Conservation (phyloP, 2,797 vertebrate genomes). For the Fundulus diaphanus region DNA sequence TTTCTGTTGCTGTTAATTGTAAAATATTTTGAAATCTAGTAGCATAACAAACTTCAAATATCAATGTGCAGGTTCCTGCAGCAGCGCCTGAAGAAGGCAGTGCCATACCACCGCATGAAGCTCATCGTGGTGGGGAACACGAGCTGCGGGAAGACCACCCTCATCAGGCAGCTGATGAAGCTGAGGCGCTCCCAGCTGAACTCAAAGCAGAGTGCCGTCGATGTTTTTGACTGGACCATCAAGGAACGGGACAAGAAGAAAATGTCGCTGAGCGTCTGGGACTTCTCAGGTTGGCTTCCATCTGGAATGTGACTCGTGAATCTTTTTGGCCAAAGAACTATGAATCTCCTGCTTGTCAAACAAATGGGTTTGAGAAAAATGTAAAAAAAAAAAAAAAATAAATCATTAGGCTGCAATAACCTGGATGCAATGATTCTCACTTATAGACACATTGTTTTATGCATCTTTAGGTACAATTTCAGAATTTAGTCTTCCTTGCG, state of each 20-base stretch:
- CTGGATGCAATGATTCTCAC: neutral
- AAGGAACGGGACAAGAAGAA: slow-evolving; percentile 86
- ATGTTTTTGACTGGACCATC: slow-evolving; percentile 90
- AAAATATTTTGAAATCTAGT: neutral
- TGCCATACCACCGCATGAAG: slow-evolving; percentile 95
- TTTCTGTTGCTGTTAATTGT: neutral
- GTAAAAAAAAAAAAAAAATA: no score
- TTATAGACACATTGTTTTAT: no score
- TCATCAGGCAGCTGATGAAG: slow-evolving; percentile 92
- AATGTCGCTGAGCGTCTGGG: slow-evolving; percentile 94
- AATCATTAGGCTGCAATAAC: neutral
- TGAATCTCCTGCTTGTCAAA: neutral
- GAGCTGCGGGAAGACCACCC: slow-evolving; percentile 91
- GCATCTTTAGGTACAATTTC: no score
- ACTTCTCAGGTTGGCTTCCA: slow-evolving; percentile 89
- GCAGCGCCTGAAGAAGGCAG: slow-evolving; percentile 94
- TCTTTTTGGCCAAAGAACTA: neutral
- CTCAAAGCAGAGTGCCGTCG: slow-evolving; percentile 65
- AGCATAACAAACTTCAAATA: neutral
- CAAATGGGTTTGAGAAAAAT: neutral
- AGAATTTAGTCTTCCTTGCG: neutral
- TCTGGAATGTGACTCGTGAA: neutral
- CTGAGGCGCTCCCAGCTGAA: slow-evolving; percentile 78
- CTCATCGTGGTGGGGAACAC: slow-evolving; percentile 93
- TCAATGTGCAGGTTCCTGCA: slow-evolving; percentile 88